phyloP scores from a whole-genome alignment of 2,797 vertebrate genomes.

The Nothura maculosa region DNA sequence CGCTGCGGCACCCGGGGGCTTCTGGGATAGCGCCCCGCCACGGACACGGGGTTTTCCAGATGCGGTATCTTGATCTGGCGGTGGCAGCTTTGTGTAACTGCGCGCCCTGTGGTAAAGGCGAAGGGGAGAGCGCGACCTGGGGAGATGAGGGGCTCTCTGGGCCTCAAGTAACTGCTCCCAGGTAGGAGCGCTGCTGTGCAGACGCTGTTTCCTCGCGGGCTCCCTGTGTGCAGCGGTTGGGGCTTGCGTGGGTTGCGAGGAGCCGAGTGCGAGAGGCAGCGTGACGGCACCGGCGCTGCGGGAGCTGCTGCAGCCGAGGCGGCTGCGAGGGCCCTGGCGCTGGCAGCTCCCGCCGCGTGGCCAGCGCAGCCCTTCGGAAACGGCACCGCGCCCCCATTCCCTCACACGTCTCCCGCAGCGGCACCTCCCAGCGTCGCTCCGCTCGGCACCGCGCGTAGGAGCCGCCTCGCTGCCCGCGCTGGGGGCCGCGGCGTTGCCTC shows the following conservation, averaged over 20 bases:
- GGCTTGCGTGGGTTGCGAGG: not conserved
- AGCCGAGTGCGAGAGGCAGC: not conserved
- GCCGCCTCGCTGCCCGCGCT: no score
- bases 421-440: no score
- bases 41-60: not conserved
- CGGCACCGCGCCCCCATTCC: not conserved
- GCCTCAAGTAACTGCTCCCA: not conserved
- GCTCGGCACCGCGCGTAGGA: no score
- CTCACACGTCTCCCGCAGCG: no score
- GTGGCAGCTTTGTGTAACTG: not conserved
- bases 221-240: not conserved
- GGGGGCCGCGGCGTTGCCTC: no score
- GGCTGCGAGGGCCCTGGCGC: no score
- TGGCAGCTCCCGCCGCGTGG: no score
- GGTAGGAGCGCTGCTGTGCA: not conserved
- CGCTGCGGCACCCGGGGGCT: fast-evolving
- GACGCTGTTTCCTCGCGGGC: not conserved
- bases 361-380: no score
- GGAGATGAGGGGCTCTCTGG: not conserved
- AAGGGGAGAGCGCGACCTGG: not conserved
- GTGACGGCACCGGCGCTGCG: no score
- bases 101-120: not conserved
- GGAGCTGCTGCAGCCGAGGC: not conserved
- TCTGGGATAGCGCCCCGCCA: fast-evolving
- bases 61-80: not conserved